Percentiles rank a stretch among this genome's conserved stretches.
These are phyloP conservation scores for Neolamprologus modestus DNA, from an alignment of 2,113 vertebrate species.

Conservation along the genomic window DNA sequence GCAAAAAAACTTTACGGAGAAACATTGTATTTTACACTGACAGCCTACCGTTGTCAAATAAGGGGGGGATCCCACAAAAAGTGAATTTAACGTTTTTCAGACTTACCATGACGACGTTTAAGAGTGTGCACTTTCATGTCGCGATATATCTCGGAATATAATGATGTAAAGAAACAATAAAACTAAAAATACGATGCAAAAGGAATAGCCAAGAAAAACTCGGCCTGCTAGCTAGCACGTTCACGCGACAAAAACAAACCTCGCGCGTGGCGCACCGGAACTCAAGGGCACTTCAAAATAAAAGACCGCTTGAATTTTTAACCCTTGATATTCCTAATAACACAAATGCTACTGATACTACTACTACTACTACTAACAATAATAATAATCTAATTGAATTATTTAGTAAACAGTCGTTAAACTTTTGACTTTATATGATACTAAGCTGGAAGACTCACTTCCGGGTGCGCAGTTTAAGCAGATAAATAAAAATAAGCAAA, in stretches of 20 bases:
- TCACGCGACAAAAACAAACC: constrained; percentile 5
- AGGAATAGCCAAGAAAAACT: neutral
- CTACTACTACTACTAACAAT: neutral
- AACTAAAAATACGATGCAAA: neutral
- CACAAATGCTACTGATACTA: too few species aligned
- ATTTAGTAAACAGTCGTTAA: neutral
- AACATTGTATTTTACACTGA: neutral
- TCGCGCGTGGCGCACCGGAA: constrained; percentile 40
- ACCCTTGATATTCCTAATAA: neutral
- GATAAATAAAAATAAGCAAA: neutral
- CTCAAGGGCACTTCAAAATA: constrained; percentile 12
- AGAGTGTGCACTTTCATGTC: neutral
- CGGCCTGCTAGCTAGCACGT: neutral
- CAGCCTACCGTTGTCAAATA: neutral
- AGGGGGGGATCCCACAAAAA: neutral
- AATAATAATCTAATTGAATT: neutral
- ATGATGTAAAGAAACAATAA: neutral
- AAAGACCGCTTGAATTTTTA: neutral
- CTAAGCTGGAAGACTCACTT: neutral
- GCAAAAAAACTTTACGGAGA: neutral
- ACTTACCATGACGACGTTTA: constrained; percentile 1
- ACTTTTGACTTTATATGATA: neutral
- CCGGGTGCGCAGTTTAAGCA: neutral
- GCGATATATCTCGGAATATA: neutral
- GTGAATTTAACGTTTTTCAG: neutral